phyloP scores from a whole-genome alignment of 2,888 invertebrate genomes.

The Polyommatus icarus region DNA sequence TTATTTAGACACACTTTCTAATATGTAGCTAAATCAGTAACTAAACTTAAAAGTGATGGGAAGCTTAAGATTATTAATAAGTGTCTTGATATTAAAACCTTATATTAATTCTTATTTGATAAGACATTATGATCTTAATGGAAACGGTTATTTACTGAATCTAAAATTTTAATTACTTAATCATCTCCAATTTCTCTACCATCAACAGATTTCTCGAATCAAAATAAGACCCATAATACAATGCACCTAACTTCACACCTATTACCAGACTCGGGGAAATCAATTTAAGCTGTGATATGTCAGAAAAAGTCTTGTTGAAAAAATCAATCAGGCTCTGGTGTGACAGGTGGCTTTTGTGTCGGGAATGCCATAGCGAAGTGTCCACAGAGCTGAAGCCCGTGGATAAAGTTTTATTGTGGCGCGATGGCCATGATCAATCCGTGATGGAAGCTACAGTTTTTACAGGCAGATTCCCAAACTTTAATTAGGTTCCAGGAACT shows the following conservation, averaged over 20 bases:
- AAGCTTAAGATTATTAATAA: too few relatives aligned
- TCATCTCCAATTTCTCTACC: background rate
- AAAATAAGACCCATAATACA: constrained; percentile 29
- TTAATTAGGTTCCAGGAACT: background rate
- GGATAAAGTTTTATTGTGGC: constrained; percentile 66
- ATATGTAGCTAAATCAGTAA: background rate
- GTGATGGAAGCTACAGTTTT: constrained; percentile 46
- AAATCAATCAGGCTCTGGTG: constrained; percentile 76
- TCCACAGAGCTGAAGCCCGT: constrained; percentile 65
- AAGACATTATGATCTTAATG: background rate
- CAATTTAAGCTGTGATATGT: constrained; percentile 61
- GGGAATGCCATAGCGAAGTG: constrained; percentile 69
- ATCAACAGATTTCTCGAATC: background rate
- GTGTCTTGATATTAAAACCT: background rate
- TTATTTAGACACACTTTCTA: background rate
- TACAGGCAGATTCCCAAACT: constrained; percentile 53
- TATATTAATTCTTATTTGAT: background rate
- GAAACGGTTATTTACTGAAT: background rate
- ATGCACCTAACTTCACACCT: constrained; percentile 38
- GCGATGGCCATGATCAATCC: constrained; percentile 58
- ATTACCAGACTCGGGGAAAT: constrained; percentile 48
- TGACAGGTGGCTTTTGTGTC: constrained; percentile 69
- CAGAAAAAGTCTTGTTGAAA: constrained; percentile 61
- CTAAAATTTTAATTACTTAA: background rate
- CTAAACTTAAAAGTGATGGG: background rate